Base-by-base conservation (phyloP, 1,140 invertebrate species). In the Rhopalosiphum maidis region DNA sequence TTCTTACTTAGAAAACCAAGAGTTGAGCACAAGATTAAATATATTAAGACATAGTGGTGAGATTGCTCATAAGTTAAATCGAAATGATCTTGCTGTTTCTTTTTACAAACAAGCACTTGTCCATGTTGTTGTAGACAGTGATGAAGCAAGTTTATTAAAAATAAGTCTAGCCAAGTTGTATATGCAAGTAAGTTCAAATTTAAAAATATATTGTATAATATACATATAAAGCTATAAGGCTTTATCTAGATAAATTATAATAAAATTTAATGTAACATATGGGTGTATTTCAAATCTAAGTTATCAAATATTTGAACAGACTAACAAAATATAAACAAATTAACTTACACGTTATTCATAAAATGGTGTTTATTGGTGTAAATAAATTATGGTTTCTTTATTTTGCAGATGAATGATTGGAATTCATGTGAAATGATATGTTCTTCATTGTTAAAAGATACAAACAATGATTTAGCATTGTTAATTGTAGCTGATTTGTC, bases 401-500 rank as follows among this genome's bases (percentile, higher is more conserved):
- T 35, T 85, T n/a, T 83, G 6, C 94, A 97, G 96, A 96, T 97
- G 94, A 97, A 97, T 94, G 96, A 97, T 94, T 95, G 97, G 91
- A 98, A 99, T 94, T 96, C 97, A 90, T 99, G 98, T 95, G 97
- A 98, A 94, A 97, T 98, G 94, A 98, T 97, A 8, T 99, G 98
- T 95, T 96, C 97, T 77, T 96, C 97, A 15, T 96, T 99, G 35
- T 95, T 99, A 30, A 96, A 97, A 11, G 98, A 99, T 95, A 97
- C 97, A 41, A 97, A 98, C 23, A 99, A 99, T 95, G 98, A 99
- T 95, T 96, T 97, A 51, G 98, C 98, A 6, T 98, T 97, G 7
- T 97, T 99, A 94, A 98, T 99, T 97, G 97, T 99, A 96, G 99
- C 99, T 25, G 99, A 99, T 95, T 96, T 99, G 54, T 98, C 98